Evolutionary conservation across 2,113 vertebrate genomes (phyloP).

Genomic region (Lepidothrix coronata): DNA sequence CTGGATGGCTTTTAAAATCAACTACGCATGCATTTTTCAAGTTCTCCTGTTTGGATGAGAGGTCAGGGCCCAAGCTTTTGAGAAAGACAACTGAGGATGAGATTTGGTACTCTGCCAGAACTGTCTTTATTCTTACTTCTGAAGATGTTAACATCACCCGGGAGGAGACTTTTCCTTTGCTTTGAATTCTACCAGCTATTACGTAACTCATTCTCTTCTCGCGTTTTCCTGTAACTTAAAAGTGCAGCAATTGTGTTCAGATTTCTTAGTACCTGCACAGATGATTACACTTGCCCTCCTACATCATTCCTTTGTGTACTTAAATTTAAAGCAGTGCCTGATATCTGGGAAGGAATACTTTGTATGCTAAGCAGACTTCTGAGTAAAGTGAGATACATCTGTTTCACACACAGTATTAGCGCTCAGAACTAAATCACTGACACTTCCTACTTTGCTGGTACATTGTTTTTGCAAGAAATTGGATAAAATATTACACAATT

Average conservation of each 20-base stretch:
- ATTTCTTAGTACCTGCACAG: neutral
- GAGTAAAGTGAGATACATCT: neutral
- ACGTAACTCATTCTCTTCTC: neutral
- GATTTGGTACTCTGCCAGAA: neutral
- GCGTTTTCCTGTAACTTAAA: neutral
- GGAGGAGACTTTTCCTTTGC: neutral
- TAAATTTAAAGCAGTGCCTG: neutral
- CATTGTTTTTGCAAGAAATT: neutral
- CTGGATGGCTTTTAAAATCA: constrained; percentile 11
- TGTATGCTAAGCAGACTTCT: neutral
- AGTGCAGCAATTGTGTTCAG: neutral
- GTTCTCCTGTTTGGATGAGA: neutral
- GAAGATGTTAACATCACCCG: neutral
- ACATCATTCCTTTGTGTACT: neutral
- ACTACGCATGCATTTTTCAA: neutral
- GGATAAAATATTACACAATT: neutral
- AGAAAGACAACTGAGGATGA: neutral
- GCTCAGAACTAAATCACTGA: neutral
- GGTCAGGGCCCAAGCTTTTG: neutral
- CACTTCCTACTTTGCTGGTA: neutral
- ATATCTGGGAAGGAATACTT: neutral
- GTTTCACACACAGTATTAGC: neutral
- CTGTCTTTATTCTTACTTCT: neutral
- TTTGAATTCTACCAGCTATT: neutral
- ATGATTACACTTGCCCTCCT: neutral